Base-by-base conservation (phyloP, 1,140 invertebrate genomes). In the Macrocentrus cingulum region DNA sequence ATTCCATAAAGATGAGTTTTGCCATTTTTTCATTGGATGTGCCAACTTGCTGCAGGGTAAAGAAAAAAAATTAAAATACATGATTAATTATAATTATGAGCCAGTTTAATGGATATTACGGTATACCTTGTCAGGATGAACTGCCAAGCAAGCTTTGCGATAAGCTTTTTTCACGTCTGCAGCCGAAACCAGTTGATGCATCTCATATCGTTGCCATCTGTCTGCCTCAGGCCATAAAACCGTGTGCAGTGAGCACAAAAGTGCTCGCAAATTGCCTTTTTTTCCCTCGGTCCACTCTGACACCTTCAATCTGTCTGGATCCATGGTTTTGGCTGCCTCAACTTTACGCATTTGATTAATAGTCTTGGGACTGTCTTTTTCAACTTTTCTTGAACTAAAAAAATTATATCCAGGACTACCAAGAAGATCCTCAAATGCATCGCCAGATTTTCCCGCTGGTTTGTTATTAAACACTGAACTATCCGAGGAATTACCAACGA, bases 1-100 rank as follows among this genome's bases (percentile, higher is more conserved):
- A 81, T 82, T 99, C 97, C 87, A 98, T 97, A 80, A 99, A 99
- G 70, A 99, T 96, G 69, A 97, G 77, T 81, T 96, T 97, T 8
- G 98, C 97, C 69, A 99, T 83, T 65, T 89, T 88, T 78, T 96
- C 94, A 71, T 95, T 92, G 25, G 86, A 84, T 1, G 91, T 94
- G 29, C 92, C 93, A 63, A 88, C 85, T 87, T 94, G 91, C 92
- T 95, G 79, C n/a, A 86, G 85, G 41, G 49, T 41, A 69, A n/a
- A n/a, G n/a, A 66, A 65, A 49, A 59, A 20, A 53, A 54, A 32
- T 34, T 50, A 45, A 2, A 49, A 11, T 49, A 16, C 29, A 15
- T 22, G 22, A 22, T 20, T 11, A 46, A 2, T 11, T 53, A 25
- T 51, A 34, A 61, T 49, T 3, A 61, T 22, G 36, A 60, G 25